Base-by-base conservation (phyloP, 2,113 vertebrate species). In the Callipepla californica region DNA sequence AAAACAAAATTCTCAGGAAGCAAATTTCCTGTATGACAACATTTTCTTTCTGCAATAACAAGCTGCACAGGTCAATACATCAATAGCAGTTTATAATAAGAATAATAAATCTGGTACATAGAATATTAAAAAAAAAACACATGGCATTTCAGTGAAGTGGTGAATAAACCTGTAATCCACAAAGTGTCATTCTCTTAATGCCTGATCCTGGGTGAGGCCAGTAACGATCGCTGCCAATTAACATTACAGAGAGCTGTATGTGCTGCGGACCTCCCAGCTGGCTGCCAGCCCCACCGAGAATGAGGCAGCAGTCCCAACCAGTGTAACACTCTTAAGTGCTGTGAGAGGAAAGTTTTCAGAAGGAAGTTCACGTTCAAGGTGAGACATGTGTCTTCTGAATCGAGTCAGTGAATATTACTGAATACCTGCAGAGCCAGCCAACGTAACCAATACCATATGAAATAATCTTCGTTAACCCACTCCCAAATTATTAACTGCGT, bases 361-460 rank as follows among this genome's bases (percentile, higher is more conserved):
- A 79, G 51, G 48, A 88, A 95, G 21, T 86, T 94, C 55, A 57
- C n/a, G 53, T 84, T 94, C 45, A 55, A 91, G 92, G 85, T 22
- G 65, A 58, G 59, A 72, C 1, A 1, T 16, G 4, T 48, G 36
- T 79, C n/a, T 86, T 93, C 88, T 79, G 65, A 91, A 36, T 51
- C 6, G 7, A 58, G 67, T 81, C 40, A 62, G 28, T 1, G 7
- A 87, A 62, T 59, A 32, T 15, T 25, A 14, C 4, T 57, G 62
- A 80, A 80, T 19, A 53, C 32, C 50, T 74, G 45, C 63, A 47
- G 16, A 80, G 45, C 13, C n/a, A 83, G 68, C 23, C 59, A 74
- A 17, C 26, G n/a, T 74, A 90, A 92, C 38, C 55, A 80, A 17
- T 17, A n/a, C 23, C 51, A n/a, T 51, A 65, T 83, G 44, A 57